These are phyloP conservation scores for Epinotia nisella DNA, from an alignment of 2,888 invertebrate genomes.

Conservation along the genomic window DNA sequence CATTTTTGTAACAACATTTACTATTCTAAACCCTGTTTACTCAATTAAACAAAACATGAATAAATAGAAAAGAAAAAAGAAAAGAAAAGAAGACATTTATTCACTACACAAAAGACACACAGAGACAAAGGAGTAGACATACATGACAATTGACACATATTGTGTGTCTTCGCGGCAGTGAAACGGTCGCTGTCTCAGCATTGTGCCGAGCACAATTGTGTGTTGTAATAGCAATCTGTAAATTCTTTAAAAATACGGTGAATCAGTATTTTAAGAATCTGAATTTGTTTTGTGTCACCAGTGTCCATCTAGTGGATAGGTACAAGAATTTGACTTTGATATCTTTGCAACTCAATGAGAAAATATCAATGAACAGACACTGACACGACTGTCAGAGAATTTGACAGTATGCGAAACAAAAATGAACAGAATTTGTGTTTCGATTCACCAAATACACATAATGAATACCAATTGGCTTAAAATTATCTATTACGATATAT, in stretches of 20 bases:
- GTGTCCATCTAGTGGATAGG: neutral
- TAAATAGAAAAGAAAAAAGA: no score
- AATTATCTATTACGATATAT: slow-evolving; percentile 1
- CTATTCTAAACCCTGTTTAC: neutral
- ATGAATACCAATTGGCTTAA: neutral
- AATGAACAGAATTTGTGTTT: neutral
- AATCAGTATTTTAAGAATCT: neutral
- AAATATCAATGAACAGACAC: no score
- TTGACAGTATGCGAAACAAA: neutral
- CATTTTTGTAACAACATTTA: neutral
- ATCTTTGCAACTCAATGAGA: neutral
- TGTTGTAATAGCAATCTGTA: no score
- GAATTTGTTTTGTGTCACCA: neutral
- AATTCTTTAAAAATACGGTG: neutral
- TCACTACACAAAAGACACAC: no score
- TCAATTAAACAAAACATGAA: neutral
- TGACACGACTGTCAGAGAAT: neutral
- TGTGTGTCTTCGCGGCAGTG: no score
- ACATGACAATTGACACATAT: no score
- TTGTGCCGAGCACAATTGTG: no score
- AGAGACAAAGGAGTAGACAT: no score
- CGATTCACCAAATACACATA: neutral
- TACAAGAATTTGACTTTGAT: neutral
- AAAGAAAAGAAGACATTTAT: no score
- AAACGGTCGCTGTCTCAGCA: no score